These are phyloP conservation scores for Acronicta alni DNA, from an alignment of 2,888 invertebrate genomes.

Conservation along the genomic window DNA sequence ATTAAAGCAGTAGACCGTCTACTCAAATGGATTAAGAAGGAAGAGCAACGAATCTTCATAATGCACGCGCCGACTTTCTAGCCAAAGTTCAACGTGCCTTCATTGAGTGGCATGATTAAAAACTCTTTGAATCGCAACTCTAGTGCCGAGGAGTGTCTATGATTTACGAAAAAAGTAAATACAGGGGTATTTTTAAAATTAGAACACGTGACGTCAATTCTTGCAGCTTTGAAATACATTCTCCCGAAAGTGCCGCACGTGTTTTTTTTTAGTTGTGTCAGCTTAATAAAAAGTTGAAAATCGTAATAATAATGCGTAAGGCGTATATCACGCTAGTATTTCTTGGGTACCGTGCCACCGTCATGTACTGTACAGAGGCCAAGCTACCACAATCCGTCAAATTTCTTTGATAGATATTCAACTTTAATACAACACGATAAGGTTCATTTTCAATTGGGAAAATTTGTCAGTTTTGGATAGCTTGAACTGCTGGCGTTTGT, in stretches of 20 bases:
- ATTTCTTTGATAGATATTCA: too few species aligned
- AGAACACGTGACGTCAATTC: not conserved
- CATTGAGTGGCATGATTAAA: slow-evolving; percentile 72
- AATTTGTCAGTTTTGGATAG: too few species aligned
- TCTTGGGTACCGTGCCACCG: too few species aligned
- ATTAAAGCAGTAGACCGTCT: slow-evolving; percentile 96
- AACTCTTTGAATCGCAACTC: slow-evolving; percentile 69
- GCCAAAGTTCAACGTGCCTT: slow-evolving; percentile 70
- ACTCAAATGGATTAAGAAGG: slow-evolving; percentile 97
- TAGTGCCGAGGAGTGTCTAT: slow-evolving; percentile 64
- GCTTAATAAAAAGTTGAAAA: not conserved
- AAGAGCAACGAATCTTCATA: slow-evolving; percentile 97
- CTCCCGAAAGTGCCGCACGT: slow-evolving; percentile 40
- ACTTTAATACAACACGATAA: too few species aligned
- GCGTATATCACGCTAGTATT: too few species aligned
- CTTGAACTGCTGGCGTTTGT: too few species aligned
- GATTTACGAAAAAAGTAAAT: slow-evolving; percentile 9
- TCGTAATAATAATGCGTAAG: not conserved
- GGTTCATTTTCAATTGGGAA: too few species aligned
- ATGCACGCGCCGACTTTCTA: slow-evolving; percentile 95
- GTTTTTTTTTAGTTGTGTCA: not conserved
- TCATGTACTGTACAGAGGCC: too few species aligned
- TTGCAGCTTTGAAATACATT: slow-evolving; percentile 9
- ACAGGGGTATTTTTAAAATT: slow-evolving; percentile 2
- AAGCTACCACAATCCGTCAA: too few species aligned